Percentiles rank a stretch among this genome's conserved stretches.
phyloP scores from a whole-genome alignment of 2,888 invertebrate species.

The Teinopalpus imperialis region DNA sequence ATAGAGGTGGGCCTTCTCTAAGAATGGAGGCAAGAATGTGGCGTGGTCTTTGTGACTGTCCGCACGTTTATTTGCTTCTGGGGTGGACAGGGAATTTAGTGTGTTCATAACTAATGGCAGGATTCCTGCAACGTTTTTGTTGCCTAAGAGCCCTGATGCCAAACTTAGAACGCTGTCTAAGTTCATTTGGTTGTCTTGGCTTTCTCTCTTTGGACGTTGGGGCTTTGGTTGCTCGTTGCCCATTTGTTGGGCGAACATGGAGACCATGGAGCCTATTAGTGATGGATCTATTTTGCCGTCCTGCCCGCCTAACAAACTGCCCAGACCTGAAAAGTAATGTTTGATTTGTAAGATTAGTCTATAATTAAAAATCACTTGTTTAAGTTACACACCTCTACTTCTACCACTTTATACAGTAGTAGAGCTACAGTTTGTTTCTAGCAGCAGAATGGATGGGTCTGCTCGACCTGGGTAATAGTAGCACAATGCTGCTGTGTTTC shows the following conservation, averaged over 20 bases:
- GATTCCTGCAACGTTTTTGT: slow-evolving; percentile 66
- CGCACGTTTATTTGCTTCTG: slow-evolving; percentile 82
- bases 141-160: slow-evolving; percentile 79
- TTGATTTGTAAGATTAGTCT: too few species aligned
- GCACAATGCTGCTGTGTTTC: too few species aligned
- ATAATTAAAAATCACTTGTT: too few species aligned
- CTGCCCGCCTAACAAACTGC: slow-evolving; percentile 81
- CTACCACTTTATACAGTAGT: too few species aligned
- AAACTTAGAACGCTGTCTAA: slow-evolving; percentile 77
- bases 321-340: slow-evolving; percentile 67
- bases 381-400: too few species aligned
- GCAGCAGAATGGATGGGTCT: too few species aligned
- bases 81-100: slow-evolving; percentile 82
- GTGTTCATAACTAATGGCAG: slow-evolving; percentile 87
- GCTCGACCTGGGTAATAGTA: too few species aligned
- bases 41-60: slow-evolving; percentile 86
- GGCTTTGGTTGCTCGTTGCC: slow-evolving; percentile 45
- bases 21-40: slow-evolving; percentile 86
- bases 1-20: slow-evolving; percentile 84
- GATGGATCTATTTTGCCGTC: slow-evolving; percentile 81
- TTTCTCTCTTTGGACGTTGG: slow-evolving; percentile 49
- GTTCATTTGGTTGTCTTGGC: slow-evolving; percentile 65
- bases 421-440: too few species aligned
- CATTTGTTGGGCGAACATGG: slow-evolving; percentile 71
- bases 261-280: slow-evolving; percentile 72